phyloP scores from a whole-genome alignment of 2,888 invertebrate species.

The Thera britannica region DNA sequence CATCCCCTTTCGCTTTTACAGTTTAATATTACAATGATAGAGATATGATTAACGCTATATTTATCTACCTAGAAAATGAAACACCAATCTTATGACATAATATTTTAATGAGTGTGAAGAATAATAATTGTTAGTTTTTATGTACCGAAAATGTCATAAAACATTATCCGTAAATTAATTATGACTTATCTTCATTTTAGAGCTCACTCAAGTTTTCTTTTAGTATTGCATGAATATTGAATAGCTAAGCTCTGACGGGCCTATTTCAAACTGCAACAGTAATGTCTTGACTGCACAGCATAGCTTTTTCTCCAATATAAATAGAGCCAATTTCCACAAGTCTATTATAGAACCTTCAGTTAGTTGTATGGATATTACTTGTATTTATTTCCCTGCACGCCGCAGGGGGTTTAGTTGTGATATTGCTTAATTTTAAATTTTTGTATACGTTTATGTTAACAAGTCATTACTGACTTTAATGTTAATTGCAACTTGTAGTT shows the following conservation, averaged over 20 bases:
- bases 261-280: background rate
- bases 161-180: constrained; percentile 3
- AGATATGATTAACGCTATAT: constrained; percentile 43
- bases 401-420: constrained; percentile 80
- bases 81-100: constrained; percentile 41
- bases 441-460: constrained; percentile 83
- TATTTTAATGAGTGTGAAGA: constrained; percentile 19
- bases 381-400: constrained; percentile 70
- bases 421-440: constrained; percentile 80
- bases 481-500: constrained; percentile 68
- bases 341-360: constrained; percentile 21
- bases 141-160: constrained; percentile 1
- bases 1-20: constrained; percentile 28
- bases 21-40: constrained; percentile 42
- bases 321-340: constrained; percentile 14
- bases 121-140: constrained; percentile 11
- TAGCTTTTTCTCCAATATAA: constrained; percentile 26
- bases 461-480: constrained; percentile 77
- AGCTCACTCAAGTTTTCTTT: background rate
- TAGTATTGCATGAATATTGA: background rate
- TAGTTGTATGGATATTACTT: constrained; percentile 41
- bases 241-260: background rate
- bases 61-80: constrained; percentile 42
- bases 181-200: background rate
- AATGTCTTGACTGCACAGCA: constrained; percentile 25